phyloP scores from a whole-genome alignment of 2,797 vertebrate species.

The Melanotaenia pygmaea region DNA sequence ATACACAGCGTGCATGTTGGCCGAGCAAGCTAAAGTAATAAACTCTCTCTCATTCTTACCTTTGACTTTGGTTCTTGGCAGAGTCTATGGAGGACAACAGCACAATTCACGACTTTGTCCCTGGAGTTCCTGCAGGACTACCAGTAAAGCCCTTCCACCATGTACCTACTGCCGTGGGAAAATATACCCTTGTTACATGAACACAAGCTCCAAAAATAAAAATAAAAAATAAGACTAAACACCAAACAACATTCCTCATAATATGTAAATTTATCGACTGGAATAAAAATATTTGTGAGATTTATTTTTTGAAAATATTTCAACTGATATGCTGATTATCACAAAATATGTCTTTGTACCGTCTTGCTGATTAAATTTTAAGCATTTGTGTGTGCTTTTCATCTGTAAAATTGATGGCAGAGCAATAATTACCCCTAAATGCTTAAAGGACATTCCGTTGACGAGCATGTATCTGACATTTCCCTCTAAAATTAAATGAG shows the following conservation, averaged over 20 bases:
- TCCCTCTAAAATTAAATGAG: slow-evolving; percentile 60
- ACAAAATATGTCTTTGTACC: slow-evolving; percentile 5
- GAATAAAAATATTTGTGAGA: slow-evolving; percentile 6
- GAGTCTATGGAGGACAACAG: slow-evolving; percentile 51
- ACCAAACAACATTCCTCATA: not conserved
- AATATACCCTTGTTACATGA: slow-evolving; percentile 12
- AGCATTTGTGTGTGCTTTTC: slow-evolving; percentile 19
- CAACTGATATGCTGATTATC: slow-evolving; percentile 7
- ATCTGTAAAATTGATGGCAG: slow-evolving; percentile 30
- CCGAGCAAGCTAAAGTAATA: slow-evolving; percentile 37
- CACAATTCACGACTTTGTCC: slow-evolving; percentile 42
- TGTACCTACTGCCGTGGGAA: slow-evolving; percentile 19
- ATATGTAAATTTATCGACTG: not conserved
- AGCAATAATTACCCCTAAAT: slow-evolving; percentile 35
- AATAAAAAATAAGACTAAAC: not conserved
- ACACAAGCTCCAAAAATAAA: slow-evolving; percentile 24
- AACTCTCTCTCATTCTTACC: slow-evolving; percentile 49
- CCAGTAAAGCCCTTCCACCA: slow-evolving; percentile 42
- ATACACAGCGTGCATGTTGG: slow-evolving; percentile 39
- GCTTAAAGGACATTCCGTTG: slow-evolving; percentile 36
- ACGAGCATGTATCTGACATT: slow-evolving; percentile 39
- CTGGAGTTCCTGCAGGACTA: slow-evolving; percentile 41
- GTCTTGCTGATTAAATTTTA: slow-evolving; percentile 29
- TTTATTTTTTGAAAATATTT: slow-evolving; percentile 19
- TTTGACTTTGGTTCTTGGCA: slow-evolving; percentile 69